Conservation (phyloP, 2,113 vertebrate genomes). For the Bettongia penicillata region DNA sequence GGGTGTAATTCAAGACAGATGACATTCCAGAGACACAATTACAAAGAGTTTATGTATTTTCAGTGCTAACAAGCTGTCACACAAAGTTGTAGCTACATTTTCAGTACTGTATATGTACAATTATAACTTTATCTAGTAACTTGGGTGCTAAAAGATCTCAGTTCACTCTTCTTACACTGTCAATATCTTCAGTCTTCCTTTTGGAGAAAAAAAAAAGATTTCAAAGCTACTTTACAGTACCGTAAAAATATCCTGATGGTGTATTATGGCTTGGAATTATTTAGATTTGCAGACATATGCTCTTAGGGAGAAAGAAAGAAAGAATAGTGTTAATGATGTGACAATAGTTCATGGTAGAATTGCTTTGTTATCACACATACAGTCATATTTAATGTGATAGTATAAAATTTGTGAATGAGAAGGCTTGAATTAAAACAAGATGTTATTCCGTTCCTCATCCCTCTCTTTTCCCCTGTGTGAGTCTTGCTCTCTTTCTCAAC, state of each 20-base stretch:
- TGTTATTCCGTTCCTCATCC: neutral
- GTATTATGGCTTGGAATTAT: neutral
- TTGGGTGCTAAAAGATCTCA: constrained; percentile 46
- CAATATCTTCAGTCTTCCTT: constrained; percentile 40
- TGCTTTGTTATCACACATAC: constrained; percentile 1
- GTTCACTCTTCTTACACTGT: constrained; percentile 47
- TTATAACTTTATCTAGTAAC: constrained; percentile 68
- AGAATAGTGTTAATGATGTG: neutral
- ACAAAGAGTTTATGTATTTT: constrained; percentile 89
- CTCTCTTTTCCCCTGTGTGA: neutral
- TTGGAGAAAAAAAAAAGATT: neutral
- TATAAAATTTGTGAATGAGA: constrained; percentile 31
- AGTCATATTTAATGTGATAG: constrained; percentile 25
- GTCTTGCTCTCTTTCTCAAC: neutral
- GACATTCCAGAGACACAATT: constrained; percentile 93
- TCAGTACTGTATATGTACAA: constrained; percentile 75
- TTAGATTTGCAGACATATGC: neutral
- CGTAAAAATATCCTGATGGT: neutral
- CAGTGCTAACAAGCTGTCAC: constrained; percentile 89
- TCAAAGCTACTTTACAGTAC: neutral
- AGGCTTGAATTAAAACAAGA: neutral
- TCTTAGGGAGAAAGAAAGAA: constrained; percentile 19
- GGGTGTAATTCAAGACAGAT: constrained; percentile 93
- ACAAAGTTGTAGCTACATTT: constrained; percentile 77
- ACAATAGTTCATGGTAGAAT: constrained; percentile 6